phyloP scores from a whole-genome alignment of 2,888 invertebrate species.

The Hirtodrosophila trivittata region DNA sequence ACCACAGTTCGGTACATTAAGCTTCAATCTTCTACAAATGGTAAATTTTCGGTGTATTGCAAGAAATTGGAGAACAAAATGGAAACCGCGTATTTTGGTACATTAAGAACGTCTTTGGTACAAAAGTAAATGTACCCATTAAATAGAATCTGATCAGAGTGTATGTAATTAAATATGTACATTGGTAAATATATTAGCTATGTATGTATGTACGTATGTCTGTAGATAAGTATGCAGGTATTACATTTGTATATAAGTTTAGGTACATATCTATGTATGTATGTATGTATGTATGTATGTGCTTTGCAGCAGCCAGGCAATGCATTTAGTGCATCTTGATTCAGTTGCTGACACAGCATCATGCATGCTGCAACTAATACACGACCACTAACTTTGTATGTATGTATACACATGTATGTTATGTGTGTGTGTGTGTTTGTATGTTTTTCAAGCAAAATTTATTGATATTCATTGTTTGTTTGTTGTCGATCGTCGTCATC shows the following conservation, averaged over 20 bases:
- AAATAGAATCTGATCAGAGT: conserved; percentile 61
- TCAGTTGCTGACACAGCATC: conserved; percentile 52
- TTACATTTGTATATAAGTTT: neutral
- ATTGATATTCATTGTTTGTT: conserved; percentile 70
- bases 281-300: conserved; percentile 19
- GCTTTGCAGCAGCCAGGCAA: conserved; percentile 29
- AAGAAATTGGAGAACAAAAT: no score
- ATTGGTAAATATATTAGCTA: conserved; percentile 8
- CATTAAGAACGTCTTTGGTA: no score
- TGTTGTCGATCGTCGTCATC: conserved; percentile 59
- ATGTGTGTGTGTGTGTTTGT: conserved; percentile 24
- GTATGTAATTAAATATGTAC: conserved; percentile 58
- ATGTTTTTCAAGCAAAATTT: conserved; percentile 62
- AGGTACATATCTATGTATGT: neutral
- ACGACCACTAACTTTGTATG: conserved; percentile 1
- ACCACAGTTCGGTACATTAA: no score
- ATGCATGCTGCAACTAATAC: conserved; percentile 39
- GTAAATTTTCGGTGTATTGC: no score
- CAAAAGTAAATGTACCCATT: conserved; percentile 53
- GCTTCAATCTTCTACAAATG: no score
- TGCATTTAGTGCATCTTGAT: conserved; percentile 53
- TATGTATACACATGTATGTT: neutral
- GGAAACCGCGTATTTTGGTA: no score
- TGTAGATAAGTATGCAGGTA: neutral
- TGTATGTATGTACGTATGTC: neutral